Evolutionary conservation across 2,113 vertebrate genomes (phyloP).

Genomic region (Rhipidura dahli): DNA sequence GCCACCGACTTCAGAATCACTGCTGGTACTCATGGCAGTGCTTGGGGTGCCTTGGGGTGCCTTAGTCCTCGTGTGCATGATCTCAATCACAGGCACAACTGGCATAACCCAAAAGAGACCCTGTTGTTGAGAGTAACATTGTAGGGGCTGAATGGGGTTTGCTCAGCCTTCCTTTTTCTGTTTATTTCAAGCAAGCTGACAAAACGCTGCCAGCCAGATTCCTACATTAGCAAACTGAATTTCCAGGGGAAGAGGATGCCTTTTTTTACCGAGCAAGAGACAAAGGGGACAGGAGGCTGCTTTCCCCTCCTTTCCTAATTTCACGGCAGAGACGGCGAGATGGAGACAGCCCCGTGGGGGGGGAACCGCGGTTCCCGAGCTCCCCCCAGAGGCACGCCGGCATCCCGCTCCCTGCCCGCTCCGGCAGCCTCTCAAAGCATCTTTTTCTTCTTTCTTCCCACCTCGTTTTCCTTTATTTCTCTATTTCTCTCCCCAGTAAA

Average conservation of each 20-base stretch:
- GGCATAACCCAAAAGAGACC: background rate
- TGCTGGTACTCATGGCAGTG: background rate
- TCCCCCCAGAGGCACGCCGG: constrained; percentile 49
- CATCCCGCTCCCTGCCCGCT: background rate
- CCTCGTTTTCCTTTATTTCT: background rate
- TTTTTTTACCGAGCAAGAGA: background rate
- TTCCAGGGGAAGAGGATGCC: background rate
- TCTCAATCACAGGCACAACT: too few relatives aligned
- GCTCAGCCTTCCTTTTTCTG: background rate
- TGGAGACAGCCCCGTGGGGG: background rate
- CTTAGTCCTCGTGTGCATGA: accelerated
- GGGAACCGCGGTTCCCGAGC: constrained; percentile 38
- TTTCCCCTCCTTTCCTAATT: background rate
- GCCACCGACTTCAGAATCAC: background rate
- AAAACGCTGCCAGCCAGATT: background rate
- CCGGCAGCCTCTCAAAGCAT: background rate
- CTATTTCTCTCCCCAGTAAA: background rate
- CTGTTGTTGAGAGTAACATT: background rate
- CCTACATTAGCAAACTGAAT: background rate
- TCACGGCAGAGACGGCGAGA: background rate
- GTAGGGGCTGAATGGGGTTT: background rate
- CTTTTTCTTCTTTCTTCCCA: background rate
- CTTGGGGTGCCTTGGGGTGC: background rate
- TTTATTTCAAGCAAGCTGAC: background rate
- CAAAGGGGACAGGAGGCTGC: background rate